phyloP scores from a whole-genome alignment of 2,113 vertebrate genomes.

The Opisthocomus hoazin region DNA sequence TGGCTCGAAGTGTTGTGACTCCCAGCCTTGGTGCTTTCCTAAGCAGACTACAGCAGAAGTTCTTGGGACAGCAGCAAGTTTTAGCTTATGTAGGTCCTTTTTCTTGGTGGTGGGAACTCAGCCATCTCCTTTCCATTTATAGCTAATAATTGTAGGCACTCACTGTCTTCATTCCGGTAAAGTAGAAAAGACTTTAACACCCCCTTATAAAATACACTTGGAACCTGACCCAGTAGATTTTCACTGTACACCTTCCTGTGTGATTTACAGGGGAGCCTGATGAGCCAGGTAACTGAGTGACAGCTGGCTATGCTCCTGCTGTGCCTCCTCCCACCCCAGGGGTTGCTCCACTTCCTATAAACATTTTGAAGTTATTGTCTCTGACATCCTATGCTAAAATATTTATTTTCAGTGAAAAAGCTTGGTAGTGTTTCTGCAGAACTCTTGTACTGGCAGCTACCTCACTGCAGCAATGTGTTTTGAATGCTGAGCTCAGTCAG shows the following conservation, averaged over 20 bases:
- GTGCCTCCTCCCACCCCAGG: not conserved
- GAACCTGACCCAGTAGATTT: not conserved
- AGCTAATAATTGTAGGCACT: not conserved
- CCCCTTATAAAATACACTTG: fast-evolving
- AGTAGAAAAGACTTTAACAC: not conserved
- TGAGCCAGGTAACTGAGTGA: not conserved
- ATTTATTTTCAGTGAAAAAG: not conserved
- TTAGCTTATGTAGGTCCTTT: not conserved
- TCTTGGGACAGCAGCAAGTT: not conserved
- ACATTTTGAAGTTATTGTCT: not conserved
- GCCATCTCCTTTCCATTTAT: not conserved
- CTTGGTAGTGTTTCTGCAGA: not conserved
- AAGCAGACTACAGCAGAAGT: not conserved
- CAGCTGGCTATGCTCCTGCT: not conserved
- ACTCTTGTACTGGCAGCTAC: not conserved
- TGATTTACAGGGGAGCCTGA: not conserved
- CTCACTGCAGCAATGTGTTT: not conserved
- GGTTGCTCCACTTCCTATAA: not conserved
- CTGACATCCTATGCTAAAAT: not conserved
- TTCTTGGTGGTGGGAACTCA: not conserved
- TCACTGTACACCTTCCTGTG: fast-evolving
- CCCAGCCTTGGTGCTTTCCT: not conserved
- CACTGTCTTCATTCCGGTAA: not conserved
- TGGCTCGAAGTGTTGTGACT: not conserved
- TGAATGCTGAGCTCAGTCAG: not conserved